Base-by-base conservation (phyloP, 2,888 invertebrate genomes). In the Epinotia ramella region DNA sequence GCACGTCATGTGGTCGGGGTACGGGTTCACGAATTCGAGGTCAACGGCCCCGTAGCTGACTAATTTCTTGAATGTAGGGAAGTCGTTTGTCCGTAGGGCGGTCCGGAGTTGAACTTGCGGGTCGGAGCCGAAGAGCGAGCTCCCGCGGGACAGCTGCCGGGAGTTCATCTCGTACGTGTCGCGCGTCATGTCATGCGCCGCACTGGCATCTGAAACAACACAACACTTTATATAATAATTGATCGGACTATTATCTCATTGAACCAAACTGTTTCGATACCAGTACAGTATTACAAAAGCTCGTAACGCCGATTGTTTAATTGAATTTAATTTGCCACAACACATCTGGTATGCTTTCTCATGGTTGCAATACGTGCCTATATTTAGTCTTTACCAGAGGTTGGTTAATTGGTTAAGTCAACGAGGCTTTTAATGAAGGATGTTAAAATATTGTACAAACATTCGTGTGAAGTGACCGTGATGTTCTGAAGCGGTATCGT, bases 1-100 rank as follows among this genome's bases (percentile, higher is more conserved):
- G 77, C 95, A 95, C 1, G 96, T 95, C 84, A 95, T 96, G 79
- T 95, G 91, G 78, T 95, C 93, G 1, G 95, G 95, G 77, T 95
- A 91, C 28, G 93, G 93, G 79, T 96, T 96, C 59, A 94, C 91
- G 81, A 95, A 84, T 81, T 95, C 94, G 3, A 96, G 83, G 77
- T 96, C 92, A 13, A 95, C 90, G 33, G 91, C 89, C 65, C 94
- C 92, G 77, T 90, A 90, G 76, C 87, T 84, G 33, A 95, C 89
- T 20, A 95, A 87, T 81, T 93, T 93, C 81, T 91, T 91, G 82
- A 96, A 95, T n/a, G 93, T 92, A 13, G 88, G 84, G 40, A 87
- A 87, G 80, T 96, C 95, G 79, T 95, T 95, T n/a, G 89, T 89
- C 77, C 93, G 90, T 12, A 96, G 90, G 4, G 95, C 95, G 28